Evolutionary conservation across 2,888 invertebrate species (phyloP).

Genomic region (Agrochola circellaris): DNA sequence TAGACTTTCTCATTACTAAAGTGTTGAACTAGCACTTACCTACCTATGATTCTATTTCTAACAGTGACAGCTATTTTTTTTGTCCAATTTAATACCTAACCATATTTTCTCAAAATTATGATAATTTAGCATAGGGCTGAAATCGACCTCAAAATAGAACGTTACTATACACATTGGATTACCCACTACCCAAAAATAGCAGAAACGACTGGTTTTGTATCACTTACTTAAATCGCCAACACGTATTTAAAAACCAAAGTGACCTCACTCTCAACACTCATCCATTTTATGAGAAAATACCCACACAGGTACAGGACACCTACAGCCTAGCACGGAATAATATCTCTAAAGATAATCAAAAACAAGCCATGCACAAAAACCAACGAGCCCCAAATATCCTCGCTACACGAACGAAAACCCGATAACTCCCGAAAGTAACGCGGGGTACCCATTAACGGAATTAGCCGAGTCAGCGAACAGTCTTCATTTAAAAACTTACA

Average conservation of each 20-base stretch:
- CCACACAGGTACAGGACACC: constrained; percentile 6
- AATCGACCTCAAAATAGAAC: too few species aligned
- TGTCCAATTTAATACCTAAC: too few species aligned
- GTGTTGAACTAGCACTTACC: neutral
- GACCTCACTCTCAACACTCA: neutral
- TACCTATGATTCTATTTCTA: too few species aligned
- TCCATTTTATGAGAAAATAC: neutral
- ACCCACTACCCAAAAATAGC: too few species aligned
- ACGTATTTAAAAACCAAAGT: neutral
- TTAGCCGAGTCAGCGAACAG: constrained; percentile 64
- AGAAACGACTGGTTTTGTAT: too few species aligned
- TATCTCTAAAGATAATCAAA: constrained; percentile 41
- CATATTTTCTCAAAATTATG: too few species aligned
- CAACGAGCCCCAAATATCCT: constrained; percentile 33
- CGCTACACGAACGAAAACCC: constrained; percentile 18
- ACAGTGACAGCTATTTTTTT: too few species aligned
- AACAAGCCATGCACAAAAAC: constrained; percentile 42
- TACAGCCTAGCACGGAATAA: neutral
- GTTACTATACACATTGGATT: too few species aligned
- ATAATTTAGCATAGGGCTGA: too few species aligned
- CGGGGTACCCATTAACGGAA: constrained; percentile 66
- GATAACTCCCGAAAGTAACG: constrained; percentile 42
- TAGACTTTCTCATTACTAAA: neutral
- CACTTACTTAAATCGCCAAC: neutral
- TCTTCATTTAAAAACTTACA: constrained; percentile 67